Evolutionary conservation across 2,797 vertebrate genomes (phyloP).

Genomic region (Lithobates sylvaticus): DNA sequence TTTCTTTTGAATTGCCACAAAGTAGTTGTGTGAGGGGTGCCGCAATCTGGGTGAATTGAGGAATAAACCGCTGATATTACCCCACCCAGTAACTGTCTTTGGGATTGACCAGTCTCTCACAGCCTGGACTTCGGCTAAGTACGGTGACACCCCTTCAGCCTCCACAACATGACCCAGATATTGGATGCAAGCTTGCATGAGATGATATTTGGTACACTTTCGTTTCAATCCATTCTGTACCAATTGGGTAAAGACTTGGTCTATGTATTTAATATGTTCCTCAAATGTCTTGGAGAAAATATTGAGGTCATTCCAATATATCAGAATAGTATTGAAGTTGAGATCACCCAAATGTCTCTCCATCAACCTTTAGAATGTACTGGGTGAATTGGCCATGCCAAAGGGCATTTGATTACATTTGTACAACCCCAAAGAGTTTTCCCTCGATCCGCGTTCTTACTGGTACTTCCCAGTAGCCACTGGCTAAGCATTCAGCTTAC

Average conservation of each 20-base stretch:
- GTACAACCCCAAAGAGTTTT: not conserved
- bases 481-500: not conserved
- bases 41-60: too few relatives aligned
- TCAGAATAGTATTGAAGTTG: not conserved
- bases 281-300: not conserved
- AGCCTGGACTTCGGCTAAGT: not conserved
- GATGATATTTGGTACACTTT: not conserved
- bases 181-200: not conserved
- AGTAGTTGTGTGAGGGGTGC: too few relatives aligned
- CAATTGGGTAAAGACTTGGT: not conserved
- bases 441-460: not conserved
- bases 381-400: not conserved
- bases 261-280: not conserved
- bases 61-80: too few relatives aligned
- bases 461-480: not conserved
- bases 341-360: not conserved
- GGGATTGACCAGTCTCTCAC: not conserved
- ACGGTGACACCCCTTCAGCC: not conserved
- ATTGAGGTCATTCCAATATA: not conserved
- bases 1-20: too few relatives aligned
- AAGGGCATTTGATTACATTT: not conserved
- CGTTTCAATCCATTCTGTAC: not conserved
- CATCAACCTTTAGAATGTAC: not conserved
- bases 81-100: too few relatives aligned
- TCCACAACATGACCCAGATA: not conserved